phyloP scores from a whole-genome alignment of 2,113 vertebrate species.

The Malurus cyaneus region DNA sequence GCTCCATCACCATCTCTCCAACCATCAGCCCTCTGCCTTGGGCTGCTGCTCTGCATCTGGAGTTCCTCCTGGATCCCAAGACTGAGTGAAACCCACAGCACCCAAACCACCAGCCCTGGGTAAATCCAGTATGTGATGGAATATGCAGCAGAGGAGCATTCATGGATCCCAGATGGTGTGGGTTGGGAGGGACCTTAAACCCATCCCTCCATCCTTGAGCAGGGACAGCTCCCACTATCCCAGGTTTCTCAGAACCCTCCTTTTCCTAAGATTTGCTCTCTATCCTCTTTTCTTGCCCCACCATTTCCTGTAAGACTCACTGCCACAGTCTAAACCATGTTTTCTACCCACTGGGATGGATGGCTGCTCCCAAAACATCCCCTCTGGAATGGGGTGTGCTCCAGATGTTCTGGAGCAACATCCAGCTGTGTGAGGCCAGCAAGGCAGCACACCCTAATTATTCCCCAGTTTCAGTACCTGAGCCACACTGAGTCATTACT shows the following conservation, averaged over 20 bases:
- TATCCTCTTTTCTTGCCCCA: background rate
- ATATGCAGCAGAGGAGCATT: background rate
- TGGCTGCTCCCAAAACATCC: background rate
- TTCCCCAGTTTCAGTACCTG: background rate
- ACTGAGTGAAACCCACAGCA: background rate
- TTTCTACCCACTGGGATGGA: background rate
- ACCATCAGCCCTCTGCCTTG: background rate
- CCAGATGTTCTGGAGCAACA: background rate
- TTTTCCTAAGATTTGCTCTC: background rate
- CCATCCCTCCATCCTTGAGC: background rate
- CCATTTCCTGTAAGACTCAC: background rate
- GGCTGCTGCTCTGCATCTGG: too few species aligned
- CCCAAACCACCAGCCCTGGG: fast-evolving
- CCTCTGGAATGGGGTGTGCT: background rate
- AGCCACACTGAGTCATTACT: background rate
- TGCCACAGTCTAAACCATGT: fast-evolving
- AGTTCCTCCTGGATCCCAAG: background rate
- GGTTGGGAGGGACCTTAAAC: background rate
- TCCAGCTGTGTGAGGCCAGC: background rate
- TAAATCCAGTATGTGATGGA: background rate
- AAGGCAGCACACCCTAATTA: background rate
- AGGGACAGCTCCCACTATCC: background rate
- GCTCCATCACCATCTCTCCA: background rate
- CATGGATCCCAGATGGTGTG: too few species aligned
- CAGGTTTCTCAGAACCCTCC: background rate